These are phyloP conservation scores for Lycodopsis pacificus DNA, from an alignment of 2,797 vertebrate genomes.

Conservation along the genomic window DNA sequence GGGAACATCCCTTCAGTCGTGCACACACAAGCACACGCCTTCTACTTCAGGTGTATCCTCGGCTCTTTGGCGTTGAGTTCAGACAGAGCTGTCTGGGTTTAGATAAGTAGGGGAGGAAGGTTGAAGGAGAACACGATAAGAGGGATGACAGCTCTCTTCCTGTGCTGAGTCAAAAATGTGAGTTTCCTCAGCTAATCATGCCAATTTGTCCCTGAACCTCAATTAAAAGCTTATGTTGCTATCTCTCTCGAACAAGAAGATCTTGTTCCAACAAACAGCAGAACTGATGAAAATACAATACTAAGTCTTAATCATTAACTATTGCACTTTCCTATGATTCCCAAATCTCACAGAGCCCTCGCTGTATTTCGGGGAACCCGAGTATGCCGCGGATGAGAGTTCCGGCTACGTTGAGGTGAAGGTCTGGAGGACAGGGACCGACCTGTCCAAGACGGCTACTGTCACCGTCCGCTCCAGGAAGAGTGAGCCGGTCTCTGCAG, in stretches of 20 bases:
- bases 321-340: neutral
- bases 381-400: constrained; percentile 87
- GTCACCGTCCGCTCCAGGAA: constrained; percentile 87
- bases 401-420: constrained; percentile 87
- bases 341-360: constrained; percentile 81
- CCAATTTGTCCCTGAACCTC: constrained; percentile 37
- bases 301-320: neutral
- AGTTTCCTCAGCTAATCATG: constrained; percentile 46
- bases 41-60: constrained; percentile 65
- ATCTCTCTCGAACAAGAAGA: neutral
- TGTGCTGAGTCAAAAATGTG: constrained; percentile 63
- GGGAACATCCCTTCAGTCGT: constrained; percentile 56
- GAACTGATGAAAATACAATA: neutral
- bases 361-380: constrained; percentile 86
- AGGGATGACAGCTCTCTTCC: constrained; percentile 77
- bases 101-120: constrained; percentile 50
- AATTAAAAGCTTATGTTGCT: constrained; percentile 3
- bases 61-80: constrained; percentile 68
- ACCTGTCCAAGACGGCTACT: constrained; percentile 88
- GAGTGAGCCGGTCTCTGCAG: constrained; percentile 87
- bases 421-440: constrained; percentile 90
- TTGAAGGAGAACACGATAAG: constrained; percentile 54
- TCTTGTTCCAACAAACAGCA: neutral
- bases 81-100: constrained; percentile 71
- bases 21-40: constrained; percentile 48